Evolutionary conservation across 53 echinoderm and acorn worm species (phyloP), one percentile per base, ranked within the genome.

Genomic region (Pentamera pediparva): DNA sequence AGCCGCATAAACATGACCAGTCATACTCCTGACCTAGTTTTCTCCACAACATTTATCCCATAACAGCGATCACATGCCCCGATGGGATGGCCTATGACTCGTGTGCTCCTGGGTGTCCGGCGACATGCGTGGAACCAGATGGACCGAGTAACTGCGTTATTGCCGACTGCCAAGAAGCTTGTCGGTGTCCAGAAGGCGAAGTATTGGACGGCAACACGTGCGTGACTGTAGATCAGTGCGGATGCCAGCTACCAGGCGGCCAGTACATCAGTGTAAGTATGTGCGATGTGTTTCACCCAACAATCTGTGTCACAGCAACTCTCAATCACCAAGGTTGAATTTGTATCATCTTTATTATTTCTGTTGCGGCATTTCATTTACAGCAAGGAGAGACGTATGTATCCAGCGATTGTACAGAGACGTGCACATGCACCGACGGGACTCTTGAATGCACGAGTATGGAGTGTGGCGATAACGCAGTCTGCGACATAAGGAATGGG

Each of bases 151-250:
- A 21, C 58, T 59, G 60, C 60, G 41, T 45, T 10, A 31, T 59
- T 1, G 41, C 20, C 37, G 55, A 51, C 73, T 72, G 73, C 54
- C 52, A 53, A 10, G 92, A 92, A 62, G 80, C 85, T 4, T 92
- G 92, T 60, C 60, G 82, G 54, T 92, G 92, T 57, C 83, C 89
- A 2, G 76, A 82, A 26, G 89, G 83, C 25, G 74, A 75, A 33
- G 76, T 92, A 8, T 65, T 89, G 20, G 86, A 89, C 37, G 89
- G 92, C 35, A 69, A 75, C 47, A 47, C 49, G 39, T 92, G 89
- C 39, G 70, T 92, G 15, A 28, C 69, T 69, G 27, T 43, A 3
- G 49, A 56, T 26, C 59, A 26, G 32, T 61, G 75, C 70, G 81
- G 81, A 10, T 86, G 86, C 59, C 50, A 69, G 19, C 53, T 86